Percentiles rank a stretch among this genome's conserved stretches.
phyloP scores from a whole-genome alignment of 2,888 invertebrate species.

The Brachyopa scutellaris region DNA sequence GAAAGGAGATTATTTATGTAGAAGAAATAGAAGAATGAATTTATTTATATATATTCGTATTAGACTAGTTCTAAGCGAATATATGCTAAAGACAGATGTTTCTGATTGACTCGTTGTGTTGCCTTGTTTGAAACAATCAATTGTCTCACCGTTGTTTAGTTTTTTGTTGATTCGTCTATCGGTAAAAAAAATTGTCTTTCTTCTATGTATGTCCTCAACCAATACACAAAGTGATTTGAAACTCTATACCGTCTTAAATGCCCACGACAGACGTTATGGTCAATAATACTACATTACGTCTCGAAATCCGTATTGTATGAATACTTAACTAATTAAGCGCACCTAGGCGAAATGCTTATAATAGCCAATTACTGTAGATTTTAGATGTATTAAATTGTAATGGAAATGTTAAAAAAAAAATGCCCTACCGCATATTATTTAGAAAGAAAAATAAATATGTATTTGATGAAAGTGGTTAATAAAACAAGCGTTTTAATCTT shows the following conservation, averaged over 20 bases:
- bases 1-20: too few species aligned
- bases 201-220: too few species aligned
- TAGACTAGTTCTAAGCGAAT: too few species aligned
- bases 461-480: slow-evolving; percentile 5
- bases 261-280: slow-evolving; percentile 37
- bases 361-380: slow-evolving; percentile 29
- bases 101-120: too few species aligned
- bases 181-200: too few species aligned
- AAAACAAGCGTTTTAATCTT: neutral
- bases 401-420: neutral
- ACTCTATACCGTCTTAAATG: neutral
- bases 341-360: slow-evolving; percentile 9
- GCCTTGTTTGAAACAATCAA: too few species aligned
- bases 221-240: too few species aligned
- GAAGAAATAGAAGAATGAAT: too few species aligned
- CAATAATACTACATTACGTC: slow-evolving; percentile 6
- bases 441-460: slow-evolving; percentile 31
- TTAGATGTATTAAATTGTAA: slow-evolving; percentile 24
- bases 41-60: too few species aligned
- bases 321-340: slow-evolving; percentile 55
- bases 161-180: too few species aligned
- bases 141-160: too few species aligned
- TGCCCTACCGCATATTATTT: slow-evolving; percentile 10
- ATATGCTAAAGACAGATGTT: too few species aligned
- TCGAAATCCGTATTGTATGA: slow-evolving; percentile 39